Evolutionary conservation across 2,888 invertebrate species (phyloP).

Genomic region (Tuberolachnus salignus): DNA sequence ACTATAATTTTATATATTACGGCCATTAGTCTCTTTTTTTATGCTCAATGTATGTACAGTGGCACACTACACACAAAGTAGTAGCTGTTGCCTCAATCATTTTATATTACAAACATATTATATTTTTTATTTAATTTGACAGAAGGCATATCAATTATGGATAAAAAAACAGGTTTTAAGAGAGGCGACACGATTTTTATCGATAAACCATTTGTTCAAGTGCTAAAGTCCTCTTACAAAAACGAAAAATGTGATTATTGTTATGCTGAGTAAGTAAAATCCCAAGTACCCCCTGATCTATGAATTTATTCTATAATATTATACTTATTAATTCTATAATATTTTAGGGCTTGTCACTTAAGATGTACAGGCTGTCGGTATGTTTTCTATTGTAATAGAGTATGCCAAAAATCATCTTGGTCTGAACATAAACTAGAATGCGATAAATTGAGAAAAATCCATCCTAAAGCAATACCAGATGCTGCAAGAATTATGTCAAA

Average conservation of each 20-base stretch:
- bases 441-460: conserved; percentile 72
- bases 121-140: conserved; percentile 18
- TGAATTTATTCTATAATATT: neutral
- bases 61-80: neutral
- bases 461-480: conserved; percentile 79
- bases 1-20: no score
- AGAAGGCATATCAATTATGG: conserved; percentile 4
- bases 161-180: conserved; percentile 26
- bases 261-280: conserved; percentile 69
- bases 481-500: conserved; percentile 80
- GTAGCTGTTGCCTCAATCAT: neutral
- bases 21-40: no score
- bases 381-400: conserved; percentile 79
- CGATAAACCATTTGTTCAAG: conserved; percentile 80
- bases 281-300: neutral
- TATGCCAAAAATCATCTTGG: conserved; percentile 85
- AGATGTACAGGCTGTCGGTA: conserved; percentile 86
- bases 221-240: conserved; percentile 73
- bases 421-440: conserved; percentile 83
- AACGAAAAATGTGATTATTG: conserved; percentile 79
- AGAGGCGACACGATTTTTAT: conserved; percentile 52
- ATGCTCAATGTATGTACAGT: no score
- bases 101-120: neutral
- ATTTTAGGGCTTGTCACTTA: conserved; percentile 71
- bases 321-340: conserved; percentile 6